Conservation (phyloP, 2,888 invertebrate genomes). For the Ypsolopha scabrella region DNA sequence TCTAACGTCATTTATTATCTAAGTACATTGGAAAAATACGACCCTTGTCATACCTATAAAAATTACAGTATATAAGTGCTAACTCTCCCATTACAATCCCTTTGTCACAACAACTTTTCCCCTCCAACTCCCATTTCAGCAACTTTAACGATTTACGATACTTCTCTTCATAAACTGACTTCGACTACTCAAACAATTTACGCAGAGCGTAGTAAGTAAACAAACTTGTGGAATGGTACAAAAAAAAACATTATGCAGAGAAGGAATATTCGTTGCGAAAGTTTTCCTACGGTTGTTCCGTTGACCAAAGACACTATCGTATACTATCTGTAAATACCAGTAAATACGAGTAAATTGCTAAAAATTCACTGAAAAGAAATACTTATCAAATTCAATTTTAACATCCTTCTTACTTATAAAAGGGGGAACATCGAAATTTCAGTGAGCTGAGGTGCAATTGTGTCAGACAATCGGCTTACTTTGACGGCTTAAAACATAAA, state of each 20-base stretch:
- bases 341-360: too few species aligned
- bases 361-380: too few species aligned
- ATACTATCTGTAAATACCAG: too few species aligned
- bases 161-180: not conserved
- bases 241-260: conserved; percentile 28
- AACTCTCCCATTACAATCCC: too few species aligned
- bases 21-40: not conserved
- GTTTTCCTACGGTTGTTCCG: not conserved
- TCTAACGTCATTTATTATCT: too few species aligned
- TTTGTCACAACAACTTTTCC: not conserved
- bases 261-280: conserved; percentile 11
- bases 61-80: too few species aligned
- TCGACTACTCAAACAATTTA: conserved; percentile 20
- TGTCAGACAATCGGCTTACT: too few species aligned
- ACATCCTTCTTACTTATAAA: too few species aligned
- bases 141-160: not conserved
- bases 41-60: conserved; percentile 12
- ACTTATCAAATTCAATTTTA: too few species aligned
- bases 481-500: too few species aligned
- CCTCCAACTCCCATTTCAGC: not conserved
- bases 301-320: not conserved
- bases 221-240: conserved; percentile 17
- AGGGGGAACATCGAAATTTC: too few species aligned
- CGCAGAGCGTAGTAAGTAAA: conserved; percentile 8
- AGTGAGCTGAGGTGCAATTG: too few species aligned